Conservation (phyloP, 2,888 invertebrate species). For the Sturmia bella region DNA sequence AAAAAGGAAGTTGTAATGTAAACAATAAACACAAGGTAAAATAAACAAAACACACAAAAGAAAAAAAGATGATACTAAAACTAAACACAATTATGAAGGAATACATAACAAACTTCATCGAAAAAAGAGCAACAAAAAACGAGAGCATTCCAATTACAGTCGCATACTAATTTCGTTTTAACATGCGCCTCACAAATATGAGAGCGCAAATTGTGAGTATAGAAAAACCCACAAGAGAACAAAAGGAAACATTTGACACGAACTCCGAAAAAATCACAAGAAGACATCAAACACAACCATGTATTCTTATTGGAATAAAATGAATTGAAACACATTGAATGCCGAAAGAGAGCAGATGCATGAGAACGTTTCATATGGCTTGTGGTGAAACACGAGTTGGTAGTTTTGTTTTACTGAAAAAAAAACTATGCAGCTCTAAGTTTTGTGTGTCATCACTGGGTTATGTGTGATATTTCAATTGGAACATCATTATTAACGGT, state of each 20-base stretch:
- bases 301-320: slow-evolving; percentile 17
- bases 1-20: slow-evolving; percentile 68
- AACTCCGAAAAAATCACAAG: slow-evolving; percentile 50
- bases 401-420: slow-evolving; percentile 35
- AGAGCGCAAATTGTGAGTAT: no score
- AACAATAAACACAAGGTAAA: slow-evolving; percentile 64
- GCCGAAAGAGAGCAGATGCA: slow-evolving; percentile 29
- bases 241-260: background rate
- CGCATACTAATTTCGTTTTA: background rate
- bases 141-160: background rate
- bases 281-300: slow-evolving; percentile 6
- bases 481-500: slow-evolving; percentile 65
- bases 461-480: slow-evolving; percentile 66
- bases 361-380: slow-evolving; percentile 24
- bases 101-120: background rate
- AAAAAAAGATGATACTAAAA: slow-evolving; percentile 29
- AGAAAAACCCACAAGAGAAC: background rate
- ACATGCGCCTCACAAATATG: slow-evolving; percentile 27
- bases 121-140: slow-evolving; percentile 20
- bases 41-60: slow-evolving; percentile 52
- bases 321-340: slow-evolving; percentile 30
- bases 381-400: slow-evolving; percentile 6
- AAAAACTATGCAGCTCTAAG: slow-evolving; percentile 34
- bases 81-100: slow-evolving; percentile 35
- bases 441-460: slow-evolving; percentile 65